Evolutionary conservation across 1,140 invertebrate species (phyloP), one percentile per base, ranked within the genome.

Genomic region (Papilio glaucus): DNA sequence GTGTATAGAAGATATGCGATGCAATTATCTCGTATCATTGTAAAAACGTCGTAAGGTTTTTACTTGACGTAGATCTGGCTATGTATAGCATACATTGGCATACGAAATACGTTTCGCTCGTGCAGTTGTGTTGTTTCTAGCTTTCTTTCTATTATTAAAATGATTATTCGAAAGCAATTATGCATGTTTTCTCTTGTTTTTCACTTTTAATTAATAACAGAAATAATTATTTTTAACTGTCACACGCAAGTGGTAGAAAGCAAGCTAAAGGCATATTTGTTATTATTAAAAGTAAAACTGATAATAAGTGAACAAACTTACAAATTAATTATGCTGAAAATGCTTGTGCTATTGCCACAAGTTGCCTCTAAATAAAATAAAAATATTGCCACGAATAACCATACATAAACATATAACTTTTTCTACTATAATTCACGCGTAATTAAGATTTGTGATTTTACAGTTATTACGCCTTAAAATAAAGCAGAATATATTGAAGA

Each of bases 21-120:
- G 61, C 62, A 65, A 41, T 65, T 41, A 41, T 24, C 18, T 39
- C 0, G 57, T 18, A 12, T n/a, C n/a, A n/a, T 37, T 65, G 18
- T 65, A 38, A 21, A 38, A 41, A 62, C 60, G 33, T 15, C 26
- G 60, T 12, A 12, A 29, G n/a, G 33, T 18, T 62, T 37, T 15
- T 1, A 45, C 42, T 45, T 45, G n/a, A 45, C 13, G 13, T 15
- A 45, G 1, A 45, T 45, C 18, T 18, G 12, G 0, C 10, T 24
- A 57, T 10, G 45, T 49, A 49, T n/a, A n/a, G n/a, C 15, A 18
- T 10, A 57, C 21, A 26, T 12, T 9, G 18, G 45, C 8, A 9
- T 53, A 24, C 21, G 21, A 53, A 21, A 24, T 24, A 24, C 24
- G 4, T 49, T 57, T 57, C 10, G 18, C 49, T 26, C 18, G 49